These are phyloP conservation scores for Apotomis turbidana DNA, from an alignment of 2,888 invertebrate genomes.

Conservation along the genomic window DNA sequence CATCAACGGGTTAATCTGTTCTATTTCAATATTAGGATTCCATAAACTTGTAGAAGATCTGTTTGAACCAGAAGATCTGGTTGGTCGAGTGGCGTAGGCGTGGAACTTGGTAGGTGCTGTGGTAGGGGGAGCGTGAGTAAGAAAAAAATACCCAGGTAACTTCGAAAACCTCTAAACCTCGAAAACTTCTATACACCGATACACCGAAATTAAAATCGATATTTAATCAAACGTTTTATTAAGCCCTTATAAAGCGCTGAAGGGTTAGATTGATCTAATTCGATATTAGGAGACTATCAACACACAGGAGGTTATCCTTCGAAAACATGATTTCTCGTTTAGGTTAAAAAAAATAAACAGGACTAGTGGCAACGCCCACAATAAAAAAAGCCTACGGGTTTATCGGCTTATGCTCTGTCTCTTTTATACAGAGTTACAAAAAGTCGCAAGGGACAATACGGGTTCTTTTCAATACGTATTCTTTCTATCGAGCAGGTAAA, in stretches of 20 bases:
- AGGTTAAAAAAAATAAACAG: slow-evolving; percentile 20
- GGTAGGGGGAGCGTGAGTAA: neutral
- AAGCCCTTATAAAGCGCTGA: slow-evolving; percentile 32
- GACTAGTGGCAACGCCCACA: slow-evolving; percentile 31
- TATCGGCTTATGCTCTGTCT: slow-evolving; percentile 13
- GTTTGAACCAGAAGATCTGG: neutral
- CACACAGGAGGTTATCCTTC: slow-evolving; percentile 19
- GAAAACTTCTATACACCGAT: no score
- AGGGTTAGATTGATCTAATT: slow-evolving; percentile 40
- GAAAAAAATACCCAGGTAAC: no score
- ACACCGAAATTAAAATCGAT: neutral
- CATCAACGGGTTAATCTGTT: slow-evolving; percentile 33
- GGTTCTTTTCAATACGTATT: slow-evolving; percentile 10
- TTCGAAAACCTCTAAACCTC: no score
- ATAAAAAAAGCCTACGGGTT: slow-evolving; percentile 21
- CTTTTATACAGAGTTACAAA: slow-evolving; percentile 28
- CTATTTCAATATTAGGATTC: slow-evolving; percentile 26
- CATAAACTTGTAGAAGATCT: slow-evolving; percentile 23
- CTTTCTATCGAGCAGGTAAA: slow-evolving; percentile 15
- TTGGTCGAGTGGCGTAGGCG: neutral
- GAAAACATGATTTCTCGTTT: slow-evolving; percentile 10
- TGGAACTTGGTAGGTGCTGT: no score
- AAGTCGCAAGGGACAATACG: neutral
- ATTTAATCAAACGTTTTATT: slow-evolving; percentile 16
- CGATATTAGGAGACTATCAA: slow-evolving; percentile 23